Evolutionary conservation across 2,797 vertebrate genomes (phyloP).

Genomic region (Enteromius trimaculatus): DNA sequence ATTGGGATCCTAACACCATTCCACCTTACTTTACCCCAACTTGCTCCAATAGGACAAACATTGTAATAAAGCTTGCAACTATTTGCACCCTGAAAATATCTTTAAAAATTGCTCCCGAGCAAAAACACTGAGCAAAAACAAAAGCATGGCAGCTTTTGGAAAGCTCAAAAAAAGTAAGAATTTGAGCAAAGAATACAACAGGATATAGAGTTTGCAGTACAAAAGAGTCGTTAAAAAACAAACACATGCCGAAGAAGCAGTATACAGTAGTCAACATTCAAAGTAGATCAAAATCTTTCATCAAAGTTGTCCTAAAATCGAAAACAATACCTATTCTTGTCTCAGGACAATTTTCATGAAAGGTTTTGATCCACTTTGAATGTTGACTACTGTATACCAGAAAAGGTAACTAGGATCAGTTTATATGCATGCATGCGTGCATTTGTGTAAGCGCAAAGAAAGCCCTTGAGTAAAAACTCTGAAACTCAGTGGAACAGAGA

Average conservation of each 20-base stretch:
- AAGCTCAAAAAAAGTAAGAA: background rate
- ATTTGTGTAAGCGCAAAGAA: background rate
- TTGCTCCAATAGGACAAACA: background rate
- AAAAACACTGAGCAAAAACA: background rate
- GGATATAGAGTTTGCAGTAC: background rate
- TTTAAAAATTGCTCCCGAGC: background rate
- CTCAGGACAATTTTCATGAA: too few species aligned
- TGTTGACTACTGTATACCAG: background rate
- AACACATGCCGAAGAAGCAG: background rate
- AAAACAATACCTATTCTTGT: too few species aligned
- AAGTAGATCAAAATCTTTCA: too few species aligned
- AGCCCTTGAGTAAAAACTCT: background rate
- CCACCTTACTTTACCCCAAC: conserved; percentile 6
- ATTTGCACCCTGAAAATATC: background rate
- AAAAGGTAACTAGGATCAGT: background rate
- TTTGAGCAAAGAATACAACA: background rate
- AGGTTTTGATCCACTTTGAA: too few species aligned
- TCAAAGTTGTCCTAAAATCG: too few species aligned
- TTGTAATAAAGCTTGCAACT: background rate
- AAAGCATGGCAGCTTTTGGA: background rate
- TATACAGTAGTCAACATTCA: background rate
- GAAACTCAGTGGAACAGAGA: background rate
- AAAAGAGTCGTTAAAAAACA: background rate
- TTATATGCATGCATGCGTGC: background rate
- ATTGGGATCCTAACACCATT: background rate